phyloP scores from a whole-genome alignment of 1,140 invertebrate genomes.

The Agrilus planipennis region DNA sequence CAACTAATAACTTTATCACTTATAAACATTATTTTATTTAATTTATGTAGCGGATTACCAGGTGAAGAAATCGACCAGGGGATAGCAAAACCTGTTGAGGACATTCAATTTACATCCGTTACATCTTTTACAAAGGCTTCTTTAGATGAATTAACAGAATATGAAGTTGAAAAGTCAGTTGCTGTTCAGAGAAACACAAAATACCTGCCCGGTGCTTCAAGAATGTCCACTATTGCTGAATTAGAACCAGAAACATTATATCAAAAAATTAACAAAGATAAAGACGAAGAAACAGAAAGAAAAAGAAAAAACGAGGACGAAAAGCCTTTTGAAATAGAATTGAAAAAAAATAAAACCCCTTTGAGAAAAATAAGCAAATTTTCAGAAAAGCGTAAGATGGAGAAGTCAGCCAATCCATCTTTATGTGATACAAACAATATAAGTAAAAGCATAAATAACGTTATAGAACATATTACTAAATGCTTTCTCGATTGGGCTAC shows the following conservation, averaged over 20 bases:
- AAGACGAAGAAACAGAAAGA: conserved; percentile 4
- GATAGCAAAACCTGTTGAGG: conserved; percentile 17
- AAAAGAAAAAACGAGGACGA: background rate
- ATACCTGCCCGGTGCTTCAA: conserved; percentile 12
- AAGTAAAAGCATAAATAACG: background rate
- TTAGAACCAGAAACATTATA: conserved; percentile 16
- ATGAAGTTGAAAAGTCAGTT: background rate
- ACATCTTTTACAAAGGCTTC: conserved; percentile 24
- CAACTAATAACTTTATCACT: background rate
- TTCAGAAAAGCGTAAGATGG: background rate
- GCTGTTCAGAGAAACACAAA: conserved; percentile 3
- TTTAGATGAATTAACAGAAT: conserved; percentile 18
- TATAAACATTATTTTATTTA: background rate
- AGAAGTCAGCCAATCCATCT: background rate
- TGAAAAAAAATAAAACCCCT: conserved; percentile 6
- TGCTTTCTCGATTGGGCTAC: conserved; percentile 45
- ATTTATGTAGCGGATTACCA: conserved; percentile 21
- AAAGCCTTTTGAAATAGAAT: background rate
- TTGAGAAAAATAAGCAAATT: background rate
- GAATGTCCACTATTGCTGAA: conserved; percentile 26
- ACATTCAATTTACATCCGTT: conserved; percentile 23
- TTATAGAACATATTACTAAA: conserved; percentile 30
- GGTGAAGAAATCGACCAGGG: conserved; percentile 34
- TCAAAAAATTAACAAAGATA: conserved; percentile 21
- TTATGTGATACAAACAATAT: background rate